phyloP scores from a whole-genome alignment of 53 echinoderm and acorn worm genomes.

The Hippasteria phrygiana region DNA sequence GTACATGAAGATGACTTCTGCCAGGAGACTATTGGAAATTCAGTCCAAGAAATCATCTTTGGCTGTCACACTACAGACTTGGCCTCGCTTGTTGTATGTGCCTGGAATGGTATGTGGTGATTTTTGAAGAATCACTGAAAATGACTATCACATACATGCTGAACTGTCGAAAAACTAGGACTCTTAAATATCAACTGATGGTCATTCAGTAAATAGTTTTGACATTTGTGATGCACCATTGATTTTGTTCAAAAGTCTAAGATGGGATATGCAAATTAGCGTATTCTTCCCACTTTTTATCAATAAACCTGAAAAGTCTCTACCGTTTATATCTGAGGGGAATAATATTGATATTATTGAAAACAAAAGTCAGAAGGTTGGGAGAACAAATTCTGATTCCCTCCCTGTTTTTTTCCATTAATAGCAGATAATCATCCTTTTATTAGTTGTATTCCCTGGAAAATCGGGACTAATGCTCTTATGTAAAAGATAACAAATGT shows the following conservation, averaged over 20 bases:
- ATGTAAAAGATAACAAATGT: too few relatives aligned
- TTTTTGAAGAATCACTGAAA: neutral
- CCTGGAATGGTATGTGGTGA: slow-evolving; percentile 64
- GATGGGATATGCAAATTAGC: neutral
- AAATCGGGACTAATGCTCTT: too few relatives aligned
- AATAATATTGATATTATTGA: too few relatives aligned
- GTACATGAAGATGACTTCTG: slow-evolving; percentile 57
- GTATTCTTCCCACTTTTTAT: too few relatives aligned
- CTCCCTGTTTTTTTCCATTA: too few relatives aligned
- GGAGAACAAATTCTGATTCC: too few relatives aligned
- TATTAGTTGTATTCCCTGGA: too few relatives aligned
- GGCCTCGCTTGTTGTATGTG: slow-evolving; percentile 60
- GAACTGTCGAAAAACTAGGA: neutral
- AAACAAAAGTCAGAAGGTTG: too few relatives aligned
- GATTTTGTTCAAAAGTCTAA: neutral
- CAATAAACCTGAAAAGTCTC: too few relatives aligned
- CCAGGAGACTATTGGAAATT: slow-evolving; percentile 44
- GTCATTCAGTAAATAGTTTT: neutral
- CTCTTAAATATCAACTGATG: neutral
- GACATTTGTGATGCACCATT: neutral
- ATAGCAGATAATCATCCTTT: too few relatives aligned
- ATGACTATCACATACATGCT: too few relatives aligned
- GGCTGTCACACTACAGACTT: slow-evolving; percentile 38
- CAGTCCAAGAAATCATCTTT: slow-evolving; percentile 20
- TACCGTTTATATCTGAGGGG: too few relatives aligned